Evolutionary conservation across 2,888 invertebrate species (phyloP).

Genomic region (Calliphora vomitoria): DNA sequence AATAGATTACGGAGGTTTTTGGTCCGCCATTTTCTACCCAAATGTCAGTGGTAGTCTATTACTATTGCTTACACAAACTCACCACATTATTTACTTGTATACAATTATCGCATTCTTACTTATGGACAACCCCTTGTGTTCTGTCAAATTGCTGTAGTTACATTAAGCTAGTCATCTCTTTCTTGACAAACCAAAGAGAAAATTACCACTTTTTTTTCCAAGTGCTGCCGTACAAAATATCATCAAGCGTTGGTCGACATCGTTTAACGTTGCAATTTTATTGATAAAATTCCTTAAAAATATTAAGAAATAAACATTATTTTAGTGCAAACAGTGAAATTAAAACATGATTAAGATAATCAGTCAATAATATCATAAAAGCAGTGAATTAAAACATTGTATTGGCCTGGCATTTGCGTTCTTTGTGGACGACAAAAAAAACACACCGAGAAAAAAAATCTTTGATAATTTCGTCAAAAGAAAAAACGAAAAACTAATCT

Average conservation of each 20-base stretch:
- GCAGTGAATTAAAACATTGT: background rate
- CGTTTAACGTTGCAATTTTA: slow-evolving; percentile 65
- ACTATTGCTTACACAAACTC: slow-evolving; percentile 25
- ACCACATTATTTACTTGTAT: background rate
- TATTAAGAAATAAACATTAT: slow-evolving; percentile 35
- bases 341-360: background rate
- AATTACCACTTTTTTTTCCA: slow-evolving; percentile 70
- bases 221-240: slow-evolving; percentile 75
- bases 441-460: slow-evolving; percentile 63
- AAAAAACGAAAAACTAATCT: slow-evolving; percentile 23
- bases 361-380: background rate
- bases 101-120: slow-evolving; percentile 58
- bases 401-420: slow-evolving; percentile 40
- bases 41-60: slow-evolving; percentile 63
- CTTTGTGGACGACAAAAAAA: slow-evolving; percentile 47
- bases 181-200: slow-evolving; percentile 50
- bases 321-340: slow-evolving; percentile 58
- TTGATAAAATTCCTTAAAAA: slow-evolving; percentile 60
- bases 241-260: slow-evolving; percentile 76
- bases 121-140: background rate
- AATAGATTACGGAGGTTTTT: slow-evolving; percentile 35
- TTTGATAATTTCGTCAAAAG: slow-evolving; percentile 45
- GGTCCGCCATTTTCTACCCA: slow-evolving; percentile 74
- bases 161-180: slow-evolving; percentile 19
- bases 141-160: slow-evolving; percentile 72